Conservation (phyloP, 37 sponge, comb jelly and placozoan genomes). For the Lycopodina hypogea region DNA sequence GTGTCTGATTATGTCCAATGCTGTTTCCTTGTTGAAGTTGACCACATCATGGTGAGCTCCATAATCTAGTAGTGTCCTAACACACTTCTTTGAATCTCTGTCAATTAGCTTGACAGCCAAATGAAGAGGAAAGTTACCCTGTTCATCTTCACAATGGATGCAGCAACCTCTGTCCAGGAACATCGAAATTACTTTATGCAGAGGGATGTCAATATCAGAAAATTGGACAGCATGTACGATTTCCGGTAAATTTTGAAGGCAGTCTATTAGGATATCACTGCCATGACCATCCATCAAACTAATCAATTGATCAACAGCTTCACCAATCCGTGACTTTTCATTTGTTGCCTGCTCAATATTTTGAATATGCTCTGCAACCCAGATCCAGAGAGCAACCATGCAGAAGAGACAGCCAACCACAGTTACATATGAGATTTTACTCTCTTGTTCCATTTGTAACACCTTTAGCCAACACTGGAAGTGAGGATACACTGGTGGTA, state of each 20-base stretch:
- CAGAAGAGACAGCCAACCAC: conserved; percentile 54
- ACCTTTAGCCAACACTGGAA: no score
- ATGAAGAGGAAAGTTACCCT: conserved; percentile 73
- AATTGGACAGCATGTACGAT: conserved; percentile 22
- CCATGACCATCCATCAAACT: conserved; percentile 4
- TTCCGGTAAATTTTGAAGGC: conserved; percentile 53
- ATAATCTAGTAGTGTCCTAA: conserved; percentile 41
- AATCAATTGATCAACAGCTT: conserved; percentile 20
- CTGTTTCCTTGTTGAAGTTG: conserved; percentile 59
- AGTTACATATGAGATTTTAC: conserved; percentile 61
- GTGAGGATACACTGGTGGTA: conserved; percentile 56
- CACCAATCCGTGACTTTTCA: conserved; percentile 12
- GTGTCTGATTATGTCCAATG: conserved; percentile 34
- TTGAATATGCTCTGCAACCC: conserved; percentile 23
- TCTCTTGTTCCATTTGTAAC: conserved; percentile 65
- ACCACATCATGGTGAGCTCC: conserved; percentile 68
- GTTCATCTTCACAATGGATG: conserved; percentile 42
- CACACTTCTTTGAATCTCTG: conserved; percentile 35
- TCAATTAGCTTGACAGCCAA: conserved; percentile 58
- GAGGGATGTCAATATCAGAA: conserved; percentile 31
- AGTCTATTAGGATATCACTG: conserved; percentile 41
- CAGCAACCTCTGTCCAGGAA: conserved; percentile 51
- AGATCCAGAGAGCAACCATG: conserved; percentile 66
- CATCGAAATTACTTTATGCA: conserved; percentile 31
- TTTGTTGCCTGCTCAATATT: conserved; percentile 7